Base-by-base conservation (phyloP, 2,888 invertebrate species). In the Ophonus ardosiacus region DNA sequence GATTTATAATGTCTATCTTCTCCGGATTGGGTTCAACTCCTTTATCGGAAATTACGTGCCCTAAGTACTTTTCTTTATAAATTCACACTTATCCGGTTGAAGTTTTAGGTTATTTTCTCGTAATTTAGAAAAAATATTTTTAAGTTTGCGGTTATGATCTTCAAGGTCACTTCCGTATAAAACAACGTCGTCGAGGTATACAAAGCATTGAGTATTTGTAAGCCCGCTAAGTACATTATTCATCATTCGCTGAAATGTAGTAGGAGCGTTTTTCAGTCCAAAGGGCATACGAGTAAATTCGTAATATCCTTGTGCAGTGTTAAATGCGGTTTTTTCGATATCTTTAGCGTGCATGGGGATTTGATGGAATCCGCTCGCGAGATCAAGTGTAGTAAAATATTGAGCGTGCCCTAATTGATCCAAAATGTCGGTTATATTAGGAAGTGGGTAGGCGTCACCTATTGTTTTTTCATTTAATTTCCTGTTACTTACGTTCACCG, bases 131-230 rank as follows among this genome's bases (percentile, higher is more conserved):
- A 87, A 80, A 5, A 87, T 63, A 40, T 81, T 61, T 57, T 71
- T 81, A 18, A 87, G 81, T 81, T 85, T 86, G 61, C 59, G 17
- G 43, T 71, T 86, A 78, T 88, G 87, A 81, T 85, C 81, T 21
- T 88, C 74, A 59, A 90, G 81, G 6, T 86, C 87, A 17, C 79
- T 84, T 0, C 87, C 88, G 65, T 88, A 89, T 0, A 90, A 86
- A 2, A 90, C 88, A 1, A 90, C 88, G 81, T 90, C 90, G 81
- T 90, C 90, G 8, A 90, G 43, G 76, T 90, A 90, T 0, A 90
- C 88, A 7, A 90, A 86, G 79, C 89, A 90, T 86, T 89, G 87
- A 5, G 87, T 85, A 0, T 88, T 88, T 86, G 88, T 88, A 15
- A 90, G 59, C 1, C 90, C 90, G 38, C 88, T 57, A 5, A 91